Conservation (phyloP, 2,888 invertebrate genomes). For the Lasioglossum figueresi region DNA sequence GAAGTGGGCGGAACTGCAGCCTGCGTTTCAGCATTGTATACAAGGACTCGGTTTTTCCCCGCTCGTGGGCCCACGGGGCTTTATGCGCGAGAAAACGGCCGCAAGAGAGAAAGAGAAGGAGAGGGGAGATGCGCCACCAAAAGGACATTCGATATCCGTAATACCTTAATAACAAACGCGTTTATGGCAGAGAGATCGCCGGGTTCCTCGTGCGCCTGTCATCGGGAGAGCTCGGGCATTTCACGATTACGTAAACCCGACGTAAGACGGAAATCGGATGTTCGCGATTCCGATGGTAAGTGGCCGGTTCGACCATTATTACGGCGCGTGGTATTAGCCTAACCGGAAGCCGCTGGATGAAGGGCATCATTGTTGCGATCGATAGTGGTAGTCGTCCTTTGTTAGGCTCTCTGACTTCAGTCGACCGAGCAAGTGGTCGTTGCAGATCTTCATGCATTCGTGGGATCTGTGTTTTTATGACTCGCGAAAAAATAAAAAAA, state of each 20-base stretch:
- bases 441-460: neutral
- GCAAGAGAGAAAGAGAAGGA: slow-evolving; percentile 50
- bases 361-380: neutral
- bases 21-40: slow-evolving; percentile 80
- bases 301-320: slow-evolving; percentile 44
- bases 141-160: slow-evolving; percentile 84
- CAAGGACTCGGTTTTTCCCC: slow-evolving; percentile 76
- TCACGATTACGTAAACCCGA: slow-evolving; percentile 68
- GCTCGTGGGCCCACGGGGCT: slow-evolving; percentile 57
- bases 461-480: neutral
- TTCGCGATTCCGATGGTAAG: slow-evolving; percentile 62
- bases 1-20: slow-evolving; percentile 84
- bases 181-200: slow-evolving; percentile 56
- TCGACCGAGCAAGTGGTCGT: neutral
- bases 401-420: neutral
- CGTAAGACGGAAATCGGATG: slow-evolving; percentile 78
- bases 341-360: slow-evolving; percentile 35
- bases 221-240: slow-evolving; percentile 50
- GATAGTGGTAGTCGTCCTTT: neutral
- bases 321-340: slow-evolving; percentile 28
- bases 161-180: slow-evolving; percentile 81
- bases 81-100: slow-evolving; percentile 62
- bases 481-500: neutral
- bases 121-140: slow-evolving; percentile 72
- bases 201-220: slow-evolving; percentile 39